Percentiles rank a stretch among this genome's conserved stretches.
phyloP scores from a whole-genome alignment of 2,797 vertebrate genomes.

The Pipistrellus pygmaeus region DNA sequence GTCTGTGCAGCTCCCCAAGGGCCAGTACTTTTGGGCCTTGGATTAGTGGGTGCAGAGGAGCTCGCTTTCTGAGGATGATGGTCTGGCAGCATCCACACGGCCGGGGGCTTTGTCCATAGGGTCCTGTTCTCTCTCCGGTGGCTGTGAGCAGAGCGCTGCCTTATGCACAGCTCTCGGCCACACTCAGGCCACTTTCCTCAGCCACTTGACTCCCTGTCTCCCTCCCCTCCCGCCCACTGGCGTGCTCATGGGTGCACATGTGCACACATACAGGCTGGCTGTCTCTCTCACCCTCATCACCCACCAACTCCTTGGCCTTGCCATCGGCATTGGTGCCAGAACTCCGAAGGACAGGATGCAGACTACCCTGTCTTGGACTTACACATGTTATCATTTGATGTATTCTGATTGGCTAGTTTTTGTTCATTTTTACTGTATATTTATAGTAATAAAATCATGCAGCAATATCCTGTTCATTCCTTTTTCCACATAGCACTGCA shows the following conservation, averaged over 20 bases:
- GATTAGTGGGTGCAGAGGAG: not conserved
- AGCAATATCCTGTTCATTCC: constrained; percentile 70
- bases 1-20: not conserved
- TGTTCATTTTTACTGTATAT: constrained; percentile 82
- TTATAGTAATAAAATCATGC: constrained; percentile 87
- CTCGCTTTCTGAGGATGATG: not conserved
- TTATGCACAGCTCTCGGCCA: not conserved
- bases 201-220: not conserved
- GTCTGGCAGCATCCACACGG: not conserved
- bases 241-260: not conserved
- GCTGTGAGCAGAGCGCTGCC: not conserved
- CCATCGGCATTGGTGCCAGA: not conserved
- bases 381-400: constrained; percentile 61
- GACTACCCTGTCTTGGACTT: not conserved
- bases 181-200: not conserved
- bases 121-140: not conserved
- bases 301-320: not conserved
- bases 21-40: not conserved
- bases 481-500: not conserved
- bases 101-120: not conserved
- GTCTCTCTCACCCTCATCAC: not conserved
- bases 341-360: not conserved
- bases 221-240: not conserved
- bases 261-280: not conserved
- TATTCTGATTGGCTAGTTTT: constrained; percentile 64